Evolutionary conservation across 2,113 vertebrate genomes (phyloP), one percentile per base, ranked within the genome.

Genomic region (Reinhardtius hippoglossoides): DNA sequence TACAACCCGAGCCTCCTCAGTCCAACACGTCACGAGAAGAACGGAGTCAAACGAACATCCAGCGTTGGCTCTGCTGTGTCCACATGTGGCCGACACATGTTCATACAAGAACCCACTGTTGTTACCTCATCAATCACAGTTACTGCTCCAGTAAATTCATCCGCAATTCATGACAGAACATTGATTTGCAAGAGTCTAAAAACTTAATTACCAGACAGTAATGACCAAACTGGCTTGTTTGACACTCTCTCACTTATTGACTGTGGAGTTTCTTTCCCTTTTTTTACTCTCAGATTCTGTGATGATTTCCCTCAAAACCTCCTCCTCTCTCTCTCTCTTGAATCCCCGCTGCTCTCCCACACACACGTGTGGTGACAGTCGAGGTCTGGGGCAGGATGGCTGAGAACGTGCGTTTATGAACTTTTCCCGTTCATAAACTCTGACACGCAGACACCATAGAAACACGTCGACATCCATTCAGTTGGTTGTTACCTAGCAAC

Each of bases 61-160:
- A 7, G 23, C 65, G 26, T 54, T 12, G 2, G 48, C 21, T 50
- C 10, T 31, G 24, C 54, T 50, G n/a, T 54, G 48, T 69, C 44
- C 55, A 88, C 86, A 90, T 91, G 79, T 91, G 88, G 73, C 10
- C 18, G 40, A 68, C 88, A 89, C 68, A 78, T 92, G 80, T 78
- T 80, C 6, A 67, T 8, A 56, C 14, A 71, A 24, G 10, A 42
- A 37, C n/a, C 48, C 59, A 42, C 68, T 66, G 20, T 80, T 42
- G 35, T 78, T 71, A 78, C 57, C 16, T 78, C 73, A 88, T 82
- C 71, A 77, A 74, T 81, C 54, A 81, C n/a, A 23, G n/a, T 50
- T 58, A 26, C 8, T 74, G 67, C 40, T 65, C 44, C 23, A 4
- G 10, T 68, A 13, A 42, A 42, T n/a, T n/a, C n/a, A n/a, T n/a